These are phyloP conservation scores for Catharus fuscescens DNA, from an alignment of 2,113 vertebrate genomes.

Conservation along the genomic window DNA sequence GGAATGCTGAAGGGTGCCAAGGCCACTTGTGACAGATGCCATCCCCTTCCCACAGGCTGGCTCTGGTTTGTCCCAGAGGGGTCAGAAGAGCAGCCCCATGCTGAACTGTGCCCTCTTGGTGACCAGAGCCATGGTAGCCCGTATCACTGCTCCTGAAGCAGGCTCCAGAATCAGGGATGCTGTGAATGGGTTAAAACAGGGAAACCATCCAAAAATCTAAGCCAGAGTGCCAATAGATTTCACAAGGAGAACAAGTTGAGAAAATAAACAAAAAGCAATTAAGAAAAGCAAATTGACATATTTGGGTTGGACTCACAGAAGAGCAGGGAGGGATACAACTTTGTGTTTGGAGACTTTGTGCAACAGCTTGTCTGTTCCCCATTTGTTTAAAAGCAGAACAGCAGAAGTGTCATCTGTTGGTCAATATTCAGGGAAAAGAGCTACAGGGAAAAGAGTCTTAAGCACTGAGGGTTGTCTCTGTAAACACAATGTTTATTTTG, in stretches of 20 bases:
- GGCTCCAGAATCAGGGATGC: not conserved
- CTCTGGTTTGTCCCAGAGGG: not conserved
- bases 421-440: not conserved
- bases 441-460: not conserved
- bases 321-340: slow-evolving; percentile 49
- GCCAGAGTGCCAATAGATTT: not conserved
- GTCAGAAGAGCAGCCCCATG: not conserved
- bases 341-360: slow-evolving; percentile 51
- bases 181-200: not conserved
- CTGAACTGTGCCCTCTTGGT: not conserved
- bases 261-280: slow-evolving; percentile 70
- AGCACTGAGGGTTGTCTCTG: not conserved
- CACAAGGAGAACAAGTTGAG: not conserved
- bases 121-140: not conserved
- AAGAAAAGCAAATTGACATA: slow-evolving; percentile 67
- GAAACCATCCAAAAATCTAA: not conserved
- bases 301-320: slow-evolving; percentile 41
- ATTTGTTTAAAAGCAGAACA: not conserved
- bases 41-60: not conserved
- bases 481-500: not conserved
- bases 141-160: not conserved
- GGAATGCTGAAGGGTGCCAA: not conserved
- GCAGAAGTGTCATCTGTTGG: not conserved
- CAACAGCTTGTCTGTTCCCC: not conserved
- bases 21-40: not conserved